These are phyloP conservation scores for Spermophilus dauricus DNA, from an alignment of 2,113 vertebrate species.

Conservation along the genomic window DNA sequence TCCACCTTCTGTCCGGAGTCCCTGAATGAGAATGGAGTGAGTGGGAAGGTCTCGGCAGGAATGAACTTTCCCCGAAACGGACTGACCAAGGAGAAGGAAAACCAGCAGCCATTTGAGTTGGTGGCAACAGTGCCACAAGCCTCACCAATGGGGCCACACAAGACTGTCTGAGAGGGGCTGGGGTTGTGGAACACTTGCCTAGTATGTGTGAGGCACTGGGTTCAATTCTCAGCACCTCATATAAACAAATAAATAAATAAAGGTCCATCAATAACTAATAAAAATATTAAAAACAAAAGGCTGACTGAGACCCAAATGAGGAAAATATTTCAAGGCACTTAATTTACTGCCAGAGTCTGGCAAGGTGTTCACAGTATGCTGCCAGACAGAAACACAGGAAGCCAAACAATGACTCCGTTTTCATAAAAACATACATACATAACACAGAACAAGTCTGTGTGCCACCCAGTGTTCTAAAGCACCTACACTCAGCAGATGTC, in stretches of 20 bases:
- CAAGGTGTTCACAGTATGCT: not conserved
- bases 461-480: not conserved
- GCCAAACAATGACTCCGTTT: not conserved
- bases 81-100: not conserved
- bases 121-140: not conserved
- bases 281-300: too few relatives aligned
- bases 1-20: fast-evolving
- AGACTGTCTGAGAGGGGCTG: not conserved
- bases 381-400: not conserved
- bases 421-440: not conserved
- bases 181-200: too few relatives aligned
- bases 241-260: too few relatives aligned
- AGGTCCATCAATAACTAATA: too few relatives aligned
- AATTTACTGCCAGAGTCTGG: slow-evolving; percentile 90
- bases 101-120: not conserved
- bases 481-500: not conserved
- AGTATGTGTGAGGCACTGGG: too few relatives aligned
- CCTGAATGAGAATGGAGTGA: fast-evolving
- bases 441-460: not conserved
- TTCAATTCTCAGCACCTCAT: too few relatives aligned
- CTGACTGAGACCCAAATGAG: not conserved
- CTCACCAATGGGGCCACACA: not conserved
- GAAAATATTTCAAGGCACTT: not conserved
- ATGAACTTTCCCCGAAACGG: not conserved
- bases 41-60: not conserved